These are phyloP conservation scores for Ischnus inquisitorius DNA, from an alignment of 2,888 invertebrate genomes.

Conservation along the genomic window DNA sequence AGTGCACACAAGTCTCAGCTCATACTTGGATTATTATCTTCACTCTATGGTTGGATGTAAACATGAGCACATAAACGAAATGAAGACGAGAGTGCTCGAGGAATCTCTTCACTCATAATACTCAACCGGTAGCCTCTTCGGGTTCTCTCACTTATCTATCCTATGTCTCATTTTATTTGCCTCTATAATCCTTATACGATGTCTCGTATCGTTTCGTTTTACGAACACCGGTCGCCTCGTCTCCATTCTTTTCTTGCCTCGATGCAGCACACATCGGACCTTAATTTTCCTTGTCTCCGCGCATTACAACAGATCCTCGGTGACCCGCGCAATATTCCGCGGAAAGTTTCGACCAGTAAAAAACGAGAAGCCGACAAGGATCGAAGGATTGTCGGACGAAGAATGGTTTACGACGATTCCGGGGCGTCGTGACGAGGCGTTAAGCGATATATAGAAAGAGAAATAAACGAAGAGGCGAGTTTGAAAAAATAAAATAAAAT, in stretches of 20 bases:
- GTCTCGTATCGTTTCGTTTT: constrained; percentile 7
- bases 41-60: neutral
- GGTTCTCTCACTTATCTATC: constrained; percentile 4
- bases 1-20: constrained; percentile 10
- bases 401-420: constrained; percentile 76
- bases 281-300: neutral
- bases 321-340: neutral
- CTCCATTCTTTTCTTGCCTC: neutral
- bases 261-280: neutral
- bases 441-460: constrained; percentile 69
- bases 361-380: constrained; percentile 28
- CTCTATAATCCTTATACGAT: constrained; percentile 5
- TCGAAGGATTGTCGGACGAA: constrained; percentile 30
- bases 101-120: constrained; percentile 22
- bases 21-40: constrained; percentile 9
- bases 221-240: neutral
- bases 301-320: neutral
- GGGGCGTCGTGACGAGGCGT: constrained; percentile 76
- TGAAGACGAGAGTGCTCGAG: constrained; percentile 30
- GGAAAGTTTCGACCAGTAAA: neutral
- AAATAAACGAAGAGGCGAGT: constrained; percentile 11
- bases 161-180: neutral
- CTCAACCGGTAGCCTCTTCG: constrained; percentile 39
- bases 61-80: constrained; percentile 17
- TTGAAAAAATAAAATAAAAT: constrained; percentile 8